These are phyloP conservation scores for Eristalinus sepulchralis DNA, from an alignment of 2,888 invertebrate species.

Conservation along the genomic window DNA sequence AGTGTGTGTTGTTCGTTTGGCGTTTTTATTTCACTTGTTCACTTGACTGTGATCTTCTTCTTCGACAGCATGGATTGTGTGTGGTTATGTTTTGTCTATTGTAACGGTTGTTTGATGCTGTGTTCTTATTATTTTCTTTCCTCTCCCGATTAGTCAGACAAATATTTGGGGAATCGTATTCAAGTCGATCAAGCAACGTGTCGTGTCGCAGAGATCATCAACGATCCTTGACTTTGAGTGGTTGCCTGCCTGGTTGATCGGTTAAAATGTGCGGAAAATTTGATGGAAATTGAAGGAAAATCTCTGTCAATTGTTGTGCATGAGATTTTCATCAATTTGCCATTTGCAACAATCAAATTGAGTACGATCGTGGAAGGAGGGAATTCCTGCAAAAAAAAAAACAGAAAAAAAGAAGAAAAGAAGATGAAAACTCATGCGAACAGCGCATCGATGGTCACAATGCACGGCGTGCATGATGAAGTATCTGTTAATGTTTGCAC, in stretches of 20 bases:
- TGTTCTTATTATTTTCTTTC: conserved; percentile 37
- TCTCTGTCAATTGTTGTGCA: conserved; percentile 7
- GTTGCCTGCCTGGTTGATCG: conserved; percentile 17
- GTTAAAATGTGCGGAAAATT: conserved; percentile 41
- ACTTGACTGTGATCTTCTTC: conserved; percentile 28
- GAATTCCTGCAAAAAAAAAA: conserved; percentile 53
- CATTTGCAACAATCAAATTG: background rate
- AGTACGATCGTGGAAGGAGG: conserved; percentile 30
- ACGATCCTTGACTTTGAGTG: conserved; percentile 32
- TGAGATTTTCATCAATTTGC: conserved; percentile 37
- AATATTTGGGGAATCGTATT: background rate
- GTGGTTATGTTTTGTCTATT: conserved; percentile 34
- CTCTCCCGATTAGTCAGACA: background rate
- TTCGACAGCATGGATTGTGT: conserved; percentile 26
- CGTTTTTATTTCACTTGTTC: conserved; percentile 2
- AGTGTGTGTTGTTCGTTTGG: background rate
- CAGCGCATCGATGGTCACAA: background rate
- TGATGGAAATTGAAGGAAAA: background rate
- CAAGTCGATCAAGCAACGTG: background rate
- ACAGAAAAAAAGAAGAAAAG: conserved; percentile 20
- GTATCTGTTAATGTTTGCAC: conserved; percentile 61
- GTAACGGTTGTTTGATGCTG: conserved; percentile 66
- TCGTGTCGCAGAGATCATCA: background rate
- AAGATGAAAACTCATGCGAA: conserved; percentile 35
- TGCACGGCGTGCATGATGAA: conserved; percentile 45